phyloP scores from a whole-genome alignment of 2,113 vertebrate species.

The Ictidomys tridecemlineatus region DNA sequence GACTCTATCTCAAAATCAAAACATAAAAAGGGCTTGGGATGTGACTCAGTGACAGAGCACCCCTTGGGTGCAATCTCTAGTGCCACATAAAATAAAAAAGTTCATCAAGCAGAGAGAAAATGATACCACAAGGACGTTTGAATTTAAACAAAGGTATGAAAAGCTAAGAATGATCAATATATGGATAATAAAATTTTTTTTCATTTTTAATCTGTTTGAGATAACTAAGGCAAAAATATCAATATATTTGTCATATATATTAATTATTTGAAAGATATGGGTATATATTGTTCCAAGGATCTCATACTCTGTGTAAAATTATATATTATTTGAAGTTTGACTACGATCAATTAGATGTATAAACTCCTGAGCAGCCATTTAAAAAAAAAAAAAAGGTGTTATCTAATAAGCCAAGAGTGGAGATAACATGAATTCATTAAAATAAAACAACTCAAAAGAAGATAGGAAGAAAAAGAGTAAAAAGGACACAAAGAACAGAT shows the following conservation, averaged over 20 bases:
- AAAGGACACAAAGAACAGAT: not conserved
- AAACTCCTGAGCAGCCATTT: slow-evolving; percentile 9
- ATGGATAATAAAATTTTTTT: not conserved
- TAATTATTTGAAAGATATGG: not conserved
- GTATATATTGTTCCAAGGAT: not conserved
- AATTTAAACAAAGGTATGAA: slow-evolving; percentile 24
- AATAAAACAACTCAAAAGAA: not conserved
- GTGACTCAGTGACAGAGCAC: not conserved
- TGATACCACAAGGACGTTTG: not conserved
- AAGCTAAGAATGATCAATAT: not conserved
- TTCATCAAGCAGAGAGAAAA: not conserved
- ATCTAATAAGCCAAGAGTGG: not conserved
- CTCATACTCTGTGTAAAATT: not conserved
- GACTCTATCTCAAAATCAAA: not conserved
- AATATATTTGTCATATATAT: not conserved
- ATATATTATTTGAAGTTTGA: not conserved
- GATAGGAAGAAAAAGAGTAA: not conserved
- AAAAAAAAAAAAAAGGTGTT: not conserved
- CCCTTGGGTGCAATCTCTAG: not conserved
- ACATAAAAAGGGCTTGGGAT: not conserved
- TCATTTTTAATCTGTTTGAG: not conserved
- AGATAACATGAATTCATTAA: not conserved
- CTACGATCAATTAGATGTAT: not conserved
- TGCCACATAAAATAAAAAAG: not conserved
- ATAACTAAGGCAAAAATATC: slow-evolving; percentile 14